Base-by-base conservation (phyloP, 2,888 invertebrate genomes). In the Drosophila anomelani region DNA sequence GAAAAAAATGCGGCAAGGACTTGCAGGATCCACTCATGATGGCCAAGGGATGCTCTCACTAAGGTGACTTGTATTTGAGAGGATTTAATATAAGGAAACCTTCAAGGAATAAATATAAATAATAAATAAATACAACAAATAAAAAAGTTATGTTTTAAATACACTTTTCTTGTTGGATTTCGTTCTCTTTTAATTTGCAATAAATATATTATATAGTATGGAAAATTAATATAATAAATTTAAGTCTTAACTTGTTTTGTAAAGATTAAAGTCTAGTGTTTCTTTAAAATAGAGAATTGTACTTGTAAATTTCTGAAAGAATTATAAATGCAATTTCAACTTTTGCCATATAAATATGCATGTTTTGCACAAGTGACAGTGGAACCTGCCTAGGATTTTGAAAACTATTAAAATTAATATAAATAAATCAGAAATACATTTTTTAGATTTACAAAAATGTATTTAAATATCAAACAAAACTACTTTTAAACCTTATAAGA, bases 1-100 rank as follows among this genome's bases (percentile, higher is more conserved):
- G 9, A 13, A 55, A 55, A 55, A 26, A 38, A 53, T 23, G n/a
- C 13, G n/a, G 55, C 12, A 51, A 51, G 51, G 34, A 34, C 51
- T 23, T 9, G 20, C 34, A 29, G 17, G 51, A 34, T 4, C 1
- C 17, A 2, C 34, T 10, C 6, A 23, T 9, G 20, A 36, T 3
- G 51, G 20, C 20, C 8, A 51, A 23, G 8, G 34, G 23, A 51
- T 51, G 15, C 51, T 15, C 51, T 51, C 0, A 34, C 34, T 13
- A 12, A 32, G n/a, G 4, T 15, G 23, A 4, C 8, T 0, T 23
- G 0, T 46, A 8, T 9, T 26, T 26, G 9, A 9, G 4, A 9
- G 4, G 0, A n/a, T 44, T 23, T 29, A 29, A 29, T 8, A 29
- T 8, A 0, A 8, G 46, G 46, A 5, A 34, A 41, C 0, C 2